Percentiles rank a stretch among this genome's conserved stretches.
These are phyloP conservation scores for Zoanthus sansibaricus DNA, from an alignment of 92 coral and sea anemone species.

Conservation along the genomic window DNA sequence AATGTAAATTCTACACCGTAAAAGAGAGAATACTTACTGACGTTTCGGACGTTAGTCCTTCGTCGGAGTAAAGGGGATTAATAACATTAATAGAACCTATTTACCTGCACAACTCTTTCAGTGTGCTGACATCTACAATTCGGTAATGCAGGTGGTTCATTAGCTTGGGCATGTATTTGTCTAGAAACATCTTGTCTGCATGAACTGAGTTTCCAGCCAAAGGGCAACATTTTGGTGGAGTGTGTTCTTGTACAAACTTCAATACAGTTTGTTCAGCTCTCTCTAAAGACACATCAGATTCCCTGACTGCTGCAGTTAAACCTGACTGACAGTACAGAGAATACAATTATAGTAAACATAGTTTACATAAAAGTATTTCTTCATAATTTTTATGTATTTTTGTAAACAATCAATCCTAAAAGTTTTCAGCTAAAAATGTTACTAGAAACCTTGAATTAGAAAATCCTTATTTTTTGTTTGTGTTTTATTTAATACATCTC, in stretches of 20 bases:
- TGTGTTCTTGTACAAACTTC: slow-evolving; percentile 77
- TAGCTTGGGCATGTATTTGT: slow-evolving; percentile 90
- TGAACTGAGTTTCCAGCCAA: slow-evolving; percentile 98
- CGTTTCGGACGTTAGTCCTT: no score
- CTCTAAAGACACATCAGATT: slow-evolving; percentile 72
- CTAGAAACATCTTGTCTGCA: slow-evolving; percentile 86
- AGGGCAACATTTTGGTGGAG: slow-evolving; percentile 68
- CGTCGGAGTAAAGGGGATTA: no score
- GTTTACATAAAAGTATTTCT: no score
- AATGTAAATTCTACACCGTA: no score
- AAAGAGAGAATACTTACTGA: no score
- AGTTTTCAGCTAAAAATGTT: no score
- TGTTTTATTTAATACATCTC: no score
- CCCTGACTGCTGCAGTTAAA: slow-evolving; percentile 85
- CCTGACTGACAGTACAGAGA: slow-evolving; percentile 77
- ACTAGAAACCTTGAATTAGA: no score
- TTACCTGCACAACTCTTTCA: slow-evolving; percentile 97
- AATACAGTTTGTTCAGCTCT: slow-evolving; percentile 84
- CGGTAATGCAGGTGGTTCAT: slow-evolving; percentile 95
- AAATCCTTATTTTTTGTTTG: no score
- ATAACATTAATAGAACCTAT: background rate
- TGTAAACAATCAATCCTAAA: no score
- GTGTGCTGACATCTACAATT: slow-evolving; percentile 94
- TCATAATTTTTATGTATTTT: no score
- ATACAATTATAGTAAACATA: background rate